These are phyloP conservation scores for Mus spicilegus DNA, from an alignment of 2,113 vertebrate species.

Conservation along the genomic window DNA sequence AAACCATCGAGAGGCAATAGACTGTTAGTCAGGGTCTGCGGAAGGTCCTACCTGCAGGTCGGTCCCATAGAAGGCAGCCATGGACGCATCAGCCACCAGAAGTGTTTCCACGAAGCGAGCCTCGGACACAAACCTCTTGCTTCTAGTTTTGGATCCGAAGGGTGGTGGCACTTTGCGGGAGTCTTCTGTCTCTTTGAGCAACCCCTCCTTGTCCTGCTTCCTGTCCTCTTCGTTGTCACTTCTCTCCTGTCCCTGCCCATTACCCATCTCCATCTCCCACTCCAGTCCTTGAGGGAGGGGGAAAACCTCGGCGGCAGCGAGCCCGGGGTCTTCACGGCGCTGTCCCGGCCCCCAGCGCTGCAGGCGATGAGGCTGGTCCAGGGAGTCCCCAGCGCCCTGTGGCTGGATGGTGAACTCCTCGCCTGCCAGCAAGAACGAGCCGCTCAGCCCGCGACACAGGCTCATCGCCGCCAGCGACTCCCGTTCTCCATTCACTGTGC, in stretches of 20 bases:
- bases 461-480: conserved; percentile 90
- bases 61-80: conserved; percentile 92
- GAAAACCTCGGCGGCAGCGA: neutral
- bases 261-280: neutral
- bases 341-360: conserved; percentile 74
- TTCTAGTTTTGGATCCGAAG: conserved; percentile 65
- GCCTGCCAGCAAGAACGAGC: conserved; percentile 89
- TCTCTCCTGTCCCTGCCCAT: neutral
- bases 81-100: conserved; percentile 92
- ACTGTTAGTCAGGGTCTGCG: neutral
- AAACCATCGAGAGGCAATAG: neutral
- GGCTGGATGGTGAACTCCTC: conserved; percentile 90
- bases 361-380: conserved; percentile 71
- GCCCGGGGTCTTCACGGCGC: neutral
- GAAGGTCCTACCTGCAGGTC: conserved; percentile 91
- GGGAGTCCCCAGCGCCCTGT: conserved; percentile 35
- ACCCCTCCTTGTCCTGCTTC: neutral
- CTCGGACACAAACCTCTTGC: conserved; percentile 91
- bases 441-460: conserved; percentile 90
- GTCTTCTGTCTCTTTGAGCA: neutral
- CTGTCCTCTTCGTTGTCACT: neutral
- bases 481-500: conserved; percentile 86
- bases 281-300: neutral
- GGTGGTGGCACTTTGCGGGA: neutral
- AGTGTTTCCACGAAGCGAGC: conserved; percentile 94